phyloP scores from a whole-genome alignment of 2,888 invertebrate genomes.

The Drosophila fungiperda region DNA sequence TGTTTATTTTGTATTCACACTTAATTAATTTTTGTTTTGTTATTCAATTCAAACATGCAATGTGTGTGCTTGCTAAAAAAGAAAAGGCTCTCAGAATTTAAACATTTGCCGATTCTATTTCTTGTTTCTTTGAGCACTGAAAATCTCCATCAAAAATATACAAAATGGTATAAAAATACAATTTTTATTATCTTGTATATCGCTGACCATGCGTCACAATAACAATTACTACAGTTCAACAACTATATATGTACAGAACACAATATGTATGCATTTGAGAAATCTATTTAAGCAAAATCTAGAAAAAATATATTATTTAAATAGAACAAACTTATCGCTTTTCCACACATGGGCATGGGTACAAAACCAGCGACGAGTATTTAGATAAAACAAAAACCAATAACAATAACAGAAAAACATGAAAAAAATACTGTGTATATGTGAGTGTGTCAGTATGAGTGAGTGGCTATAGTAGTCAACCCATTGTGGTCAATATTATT shows the following conservation, averaged over 20 bases:
- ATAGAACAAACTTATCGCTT: conserved; percentile 42
- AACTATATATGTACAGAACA: conserved; percentile 36
- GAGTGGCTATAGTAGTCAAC: conserved; percentile 40
- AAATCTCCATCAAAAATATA: conserved; percentile 33
- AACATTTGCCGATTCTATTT: conserved; percentile 14
- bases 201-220: conserved; percentile 52
- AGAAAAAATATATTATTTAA: conserved; percentile 54
- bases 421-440: conserved; percentile 25
- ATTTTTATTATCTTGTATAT: conserved; percentile 64
- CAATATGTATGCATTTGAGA: conserved; percentile 24
- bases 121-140: conserved; percentile 15
- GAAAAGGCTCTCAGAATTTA: conserved; percentile 28
- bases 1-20: conserved; percentile 67
- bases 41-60: conserved; percentile 40
- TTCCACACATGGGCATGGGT: conserved; percentile 51
- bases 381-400: conserved; percentile 66
- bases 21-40: conserved; percentile 67
- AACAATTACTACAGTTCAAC: conserved; percentile 37
- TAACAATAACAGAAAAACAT: conserved; percentile 66
- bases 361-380: conserved; percentile 68
- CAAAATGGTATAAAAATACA: conserved; percentile 58
- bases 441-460: conserved; percentile 5
- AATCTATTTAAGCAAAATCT: conserved; percentile 45
- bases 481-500: conserved; percentile 74
- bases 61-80: conserved; percentile 30